Evolutionary conservation across 2,113 vertebrate genomes (phyloP).

Genomic region (Rhineura floridana): DNA sequence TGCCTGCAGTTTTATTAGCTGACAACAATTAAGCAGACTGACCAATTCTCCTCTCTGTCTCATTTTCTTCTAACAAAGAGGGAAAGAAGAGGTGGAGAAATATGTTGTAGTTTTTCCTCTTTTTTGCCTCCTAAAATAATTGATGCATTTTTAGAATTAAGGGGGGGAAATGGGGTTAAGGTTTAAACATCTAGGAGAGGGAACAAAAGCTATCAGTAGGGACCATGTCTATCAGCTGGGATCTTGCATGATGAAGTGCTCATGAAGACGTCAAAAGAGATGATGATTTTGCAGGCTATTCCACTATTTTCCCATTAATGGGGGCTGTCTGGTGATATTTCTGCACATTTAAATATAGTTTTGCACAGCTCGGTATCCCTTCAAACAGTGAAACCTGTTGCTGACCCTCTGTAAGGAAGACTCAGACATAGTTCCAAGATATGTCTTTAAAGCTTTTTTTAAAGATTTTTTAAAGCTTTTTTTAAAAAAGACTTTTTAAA

Average conservation of each 20-base stretch:
- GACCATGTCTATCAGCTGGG: constrained; percentile 13
- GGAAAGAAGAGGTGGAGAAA: background rate
- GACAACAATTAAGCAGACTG: constrained; percentile 63
- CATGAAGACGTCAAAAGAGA: constrained; percentile 68
- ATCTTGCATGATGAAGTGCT: constrained; percentile 53
- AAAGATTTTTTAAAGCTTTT: too few species aligned
- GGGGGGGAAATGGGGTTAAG: background rate
- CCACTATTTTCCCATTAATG: constrained; percentile 67
- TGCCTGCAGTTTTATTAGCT: constrained; percentile 72
- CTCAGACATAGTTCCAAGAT: background rate
- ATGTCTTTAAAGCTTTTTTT: too few species aligned
- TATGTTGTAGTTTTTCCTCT: constrained; percentile 25
- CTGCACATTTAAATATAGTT: constrained; percentile 70
- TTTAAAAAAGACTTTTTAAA: too few species aligned
- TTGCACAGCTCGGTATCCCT: constrained; percentile 29
- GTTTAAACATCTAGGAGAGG: constrained; percentile 44
- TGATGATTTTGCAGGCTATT: constrained; percentile 62
- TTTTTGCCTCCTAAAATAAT: constrained; percentile 29
- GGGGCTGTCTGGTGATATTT: constrained; percentile 68
- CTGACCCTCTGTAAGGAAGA: constrained; percentile 40
- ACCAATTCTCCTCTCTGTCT: constrained; percentile 56
- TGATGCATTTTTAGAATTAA: background rate
- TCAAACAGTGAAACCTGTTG: constrained; percentile 36
- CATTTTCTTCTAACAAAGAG: constrained; percentile 65
- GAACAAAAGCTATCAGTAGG: constrained; percentile 24